A percentile compares a stretch with the other conserved stretches of the same genome.
Evolutionary conservation across 2,797 vertebrate species (phyloP).

Genomic region (Microctenopoma steveboyesi): DNA sequence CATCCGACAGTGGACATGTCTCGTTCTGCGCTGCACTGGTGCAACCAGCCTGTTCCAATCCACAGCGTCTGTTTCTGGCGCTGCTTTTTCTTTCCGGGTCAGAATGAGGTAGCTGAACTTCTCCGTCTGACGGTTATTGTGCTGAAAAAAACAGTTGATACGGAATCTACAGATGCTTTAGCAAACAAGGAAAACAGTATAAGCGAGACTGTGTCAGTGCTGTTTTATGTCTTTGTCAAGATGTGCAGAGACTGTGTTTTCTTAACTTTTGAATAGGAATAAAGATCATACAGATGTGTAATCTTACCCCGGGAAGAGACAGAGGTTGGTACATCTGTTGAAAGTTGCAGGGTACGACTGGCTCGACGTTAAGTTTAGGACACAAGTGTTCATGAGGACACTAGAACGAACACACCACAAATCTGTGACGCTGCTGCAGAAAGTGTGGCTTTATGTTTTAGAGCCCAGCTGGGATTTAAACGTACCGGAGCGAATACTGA

Average conservation of each 20-base stretch:
- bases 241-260: no score
- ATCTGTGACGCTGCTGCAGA: background rate
- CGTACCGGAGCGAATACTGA: constrained; percentile 88
- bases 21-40: constrained; percentile 78
- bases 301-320: constrained; percentile 80
- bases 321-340: constrained; percentile 84
- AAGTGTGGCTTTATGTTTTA: rapidly evolving
- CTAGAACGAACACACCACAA: constrained; percentile 58
- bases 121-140: constrained; percentile 74
- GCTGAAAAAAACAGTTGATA: constrained; percentile 62
- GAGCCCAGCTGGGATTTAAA: background rate
- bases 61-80: constrained; percentile 1
- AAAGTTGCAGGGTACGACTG: constrained; percentile 87
- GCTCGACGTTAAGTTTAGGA: constrained; percentile 80
- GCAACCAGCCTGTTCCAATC: constrained; percentile 84
- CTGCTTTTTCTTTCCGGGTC: constrained; percentile 61
- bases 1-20: constrained; percentile 87
- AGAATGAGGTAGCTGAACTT: constrained; percentile 89
- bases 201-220: no score
- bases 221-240: no score
- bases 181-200: no score
- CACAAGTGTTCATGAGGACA: constrained; percentile 87
- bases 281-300: no score
- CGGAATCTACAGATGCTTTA: background rate
- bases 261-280: no score